Conservation (phyloP, 64 coral and sea anemone species). For the Pachyseris speciosa region DNA sequence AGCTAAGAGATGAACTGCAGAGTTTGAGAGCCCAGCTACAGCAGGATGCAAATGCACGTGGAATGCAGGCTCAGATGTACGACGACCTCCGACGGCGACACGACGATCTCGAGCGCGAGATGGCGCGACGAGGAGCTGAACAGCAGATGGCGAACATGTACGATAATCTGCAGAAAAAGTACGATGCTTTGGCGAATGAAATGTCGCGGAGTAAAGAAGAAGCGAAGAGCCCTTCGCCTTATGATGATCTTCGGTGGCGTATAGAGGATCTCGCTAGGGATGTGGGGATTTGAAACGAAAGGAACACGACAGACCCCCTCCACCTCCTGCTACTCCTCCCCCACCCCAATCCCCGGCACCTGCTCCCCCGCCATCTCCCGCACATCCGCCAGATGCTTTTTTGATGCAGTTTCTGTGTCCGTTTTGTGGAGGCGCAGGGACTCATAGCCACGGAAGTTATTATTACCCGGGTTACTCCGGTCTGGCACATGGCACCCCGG, state of each 20-base stretch:
- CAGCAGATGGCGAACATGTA: slow-evolving; percentile 93
- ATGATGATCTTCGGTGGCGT: slow-evolving; percentile 75
- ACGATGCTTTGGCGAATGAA: slow-evolving; percentile 80
- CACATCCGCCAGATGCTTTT: neutral
- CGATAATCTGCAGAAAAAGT: slow-evolving; percentile 86
- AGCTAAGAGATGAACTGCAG: slow-evolving; percentile 74
- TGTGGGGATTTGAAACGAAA: slow-evolving; percentile 64
- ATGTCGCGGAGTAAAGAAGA: slow-evolving; percentile 37
- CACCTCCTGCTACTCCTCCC: neutral
- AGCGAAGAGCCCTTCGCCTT: slow-evolving; percentile 9
- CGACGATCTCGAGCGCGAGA: slow-evolving; percentile 89
- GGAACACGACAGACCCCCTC: slow-evolving; percentile 6
- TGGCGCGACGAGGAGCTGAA: slow-evolving; percentile 86
- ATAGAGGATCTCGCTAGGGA: slow-evolving; percentile 83
- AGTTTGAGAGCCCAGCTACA: slow-evolving; percentile 63
- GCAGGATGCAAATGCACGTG: slow-evolving; percentile 75
- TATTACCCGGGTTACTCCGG: slow-evolving; percentile 88
- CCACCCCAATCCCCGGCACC: neutral
- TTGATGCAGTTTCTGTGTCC: slow-evolving; percentile 87
- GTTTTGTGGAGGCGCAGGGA: slow-evolving; percentile 72
- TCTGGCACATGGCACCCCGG: neutral
- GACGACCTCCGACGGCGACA: slow-evolving; percentile 86
- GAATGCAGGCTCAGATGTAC: slow-evolving; percentile 82
- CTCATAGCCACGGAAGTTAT: slow-evolving; percentile 83
- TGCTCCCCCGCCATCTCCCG: neutral